These are phyloP conservation scores for Dufourea novaeangliae DNA, from an alignment of 1,140 invertebrate genomes.

Conservation along the genomic window DNA sequence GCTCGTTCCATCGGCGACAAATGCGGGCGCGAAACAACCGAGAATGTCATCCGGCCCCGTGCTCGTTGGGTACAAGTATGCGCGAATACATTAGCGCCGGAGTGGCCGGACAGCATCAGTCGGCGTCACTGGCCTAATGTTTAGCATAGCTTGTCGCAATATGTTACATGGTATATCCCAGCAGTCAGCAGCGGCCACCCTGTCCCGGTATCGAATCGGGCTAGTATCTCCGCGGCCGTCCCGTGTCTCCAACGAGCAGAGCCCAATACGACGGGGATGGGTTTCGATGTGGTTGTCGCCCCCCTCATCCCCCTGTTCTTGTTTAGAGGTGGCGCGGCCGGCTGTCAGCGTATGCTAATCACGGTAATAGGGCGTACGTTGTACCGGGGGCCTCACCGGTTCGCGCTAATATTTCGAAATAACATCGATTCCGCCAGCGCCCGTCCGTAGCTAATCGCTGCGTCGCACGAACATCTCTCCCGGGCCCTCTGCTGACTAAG, in stretches of 20 bases:
- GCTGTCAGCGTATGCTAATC: slow-evolving; percentile 77
- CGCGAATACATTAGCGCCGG: slow-evolving; percentile 39
- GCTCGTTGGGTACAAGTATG: not conserved
- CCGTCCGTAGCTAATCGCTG: slow-evolving; percentile 49
- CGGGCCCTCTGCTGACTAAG: slow-evolving; percentile 31
- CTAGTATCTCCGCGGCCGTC: slow-evolving; percentile 49
- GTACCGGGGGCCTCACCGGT: slow-evolving; percentile 60
- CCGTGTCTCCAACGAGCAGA: slow-evolving; percentile 46
- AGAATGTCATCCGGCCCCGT: not conserved
- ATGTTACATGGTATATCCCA: slow-evolving; percentile 68
- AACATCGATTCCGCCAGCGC: slow-evolving; percentile 67
- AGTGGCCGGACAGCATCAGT: slow-evolving; percentile 67
- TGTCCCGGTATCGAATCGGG: slow-evolving; percentile 51
- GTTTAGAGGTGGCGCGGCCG: slow-evolving; percentile 49
- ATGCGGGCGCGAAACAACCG: not conserved
- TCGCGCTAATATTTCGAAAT: slow-evolving; percentile 73
- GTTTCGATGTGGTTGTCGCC: not conserved
- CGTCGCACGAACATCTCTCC: slow-evolving; percentile 1
- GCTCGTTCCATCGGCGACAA: not conserved
- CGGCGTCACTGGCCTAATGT: slow-evolving; percentile 71
- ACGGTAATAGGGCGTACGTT: slow-evolving; percentile 74
- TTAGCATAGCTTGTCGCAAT: slow-evolving; percentile 75
- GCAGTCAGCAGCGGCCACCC: not conserved
- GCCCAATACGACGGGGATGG: slow-evolving; percentile 15
- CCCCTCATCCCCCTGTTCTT: not conserved